Percentiles rank a stretch among this genome's conserved stretches.
Evolutionary conservation across 2,113 vertebrate species (phyloP).

Genomic region (Apaloderma vittatum): DNA sequence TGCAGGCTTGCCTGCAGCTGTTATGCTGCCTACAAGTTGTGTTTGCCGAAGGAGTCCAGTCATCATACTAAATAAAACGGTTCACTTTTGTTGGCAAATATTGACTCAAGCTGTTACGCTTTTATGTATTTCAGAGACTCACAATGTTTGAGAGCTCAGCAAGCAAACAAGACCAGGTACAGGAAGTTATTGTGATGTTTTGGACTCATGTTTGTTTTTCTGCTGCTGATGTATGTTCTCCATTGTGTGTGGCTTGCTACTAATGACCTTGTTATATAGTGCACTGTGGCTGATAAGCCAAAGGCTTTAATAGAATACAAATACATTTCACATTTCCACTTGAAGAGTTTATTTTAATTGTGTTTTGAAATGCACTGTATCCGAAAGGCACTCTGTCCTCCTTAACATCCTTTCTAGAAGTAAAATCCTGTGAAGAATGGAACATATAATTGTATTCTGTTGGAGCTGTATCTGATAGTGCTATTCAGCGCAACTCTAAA

Average conservation of each 20-base stretch:
- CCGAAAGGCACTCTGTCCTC: conserved; percentile 51
- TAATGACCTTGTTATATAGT: conserved; percentile 79
- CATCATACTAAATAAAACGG: conserved; percentile 80
- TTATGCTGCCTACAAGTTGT: conserved; percentile 67
- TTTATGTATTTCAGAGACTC: conserved; percentile 84
- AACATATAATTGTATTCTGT: neutral
- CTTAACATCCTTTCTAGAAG: conserved; percentile 49
- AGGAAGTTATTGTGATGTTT: conserved; percentile 83
- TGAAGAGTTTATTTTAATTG: conserved; percentile 80
- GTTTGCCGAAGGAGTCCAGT: conserved; percentile 80
- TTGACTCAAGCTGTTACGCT: conserved; percentile 84
- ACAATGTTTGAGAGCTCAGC: conserved; percentile 81
- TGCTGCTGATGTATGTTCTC: conserved; percentile 67
- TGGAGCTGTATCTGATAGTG: neutral
- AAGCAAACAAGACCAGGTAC: conserved; percentile 85
- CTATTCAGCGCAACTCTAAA: neutral
- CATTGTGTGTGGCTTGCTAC: conserved; percentile 72
- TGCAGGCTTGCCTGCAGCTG: conserved; percentile 21
- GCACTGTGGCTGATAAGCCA: conserved; percentile 72
- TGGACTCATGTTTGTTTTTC: conserved; percentile 79
- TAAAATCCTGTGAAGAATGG: conserved; percentile 56
- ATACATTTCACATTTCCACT: conserved; percentile 76
- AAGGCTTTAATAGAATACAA: conserved; percentile 75
- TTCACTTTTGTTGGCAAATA: conserved; percentile 82
- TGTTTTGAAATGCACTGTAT: conserved; percentile 74